Evolutionary conservation across 2,888 invertebrate species (phyloP).

Genomic region (Cerceris rybyensis): DNA sequence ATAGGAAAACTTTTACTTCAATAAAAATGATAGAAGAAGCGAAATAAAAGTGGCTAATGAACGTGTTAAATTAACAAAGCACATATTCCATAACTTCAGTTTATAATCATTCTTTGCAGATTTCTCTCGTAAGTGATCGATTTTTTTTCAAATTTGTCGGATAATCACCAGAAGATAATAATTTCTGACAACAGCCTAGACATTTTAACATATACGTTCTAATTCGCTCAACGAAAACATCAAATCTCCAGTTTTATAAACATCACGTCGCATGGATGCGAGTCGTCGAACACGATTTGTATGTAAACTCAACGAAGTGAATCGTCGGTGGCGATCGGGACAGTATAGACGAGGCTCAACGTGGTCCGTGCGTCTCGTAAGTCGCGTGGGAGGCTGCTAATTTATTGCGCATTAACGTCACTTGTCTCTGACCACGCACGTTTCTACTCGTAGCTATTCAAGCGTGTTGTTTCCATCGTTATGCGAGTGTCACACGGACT

Average conservation of each 20-base stretch:
- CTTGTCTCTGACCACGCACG: constrained; percentile 75
- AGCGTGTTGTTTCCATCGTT: constrained; percentile 41
- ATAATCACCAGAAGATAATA: too few relatives aligned
- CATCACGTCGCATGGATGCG: not conserved
- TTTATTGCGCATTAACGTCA: constrained; percentile 81
- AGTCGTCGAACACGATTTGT: not conserved
- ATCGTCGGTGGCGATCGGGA: constrained; percentile 11
- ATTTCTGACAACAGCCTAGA: too few relatives aligned
- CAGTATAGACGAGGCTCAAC: constrained; percentile 15
- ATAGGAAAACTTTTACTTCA: too few relatives aligned
- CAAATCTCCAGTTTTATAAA: not conserved
- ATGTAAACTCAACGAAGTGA: constrained; percentile 1
- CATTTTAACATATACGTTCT: too few relatives aligned
- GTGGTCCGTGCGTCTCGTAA: constrained; percentile 33
- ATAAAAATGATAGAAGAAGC: too few relatives aligned
- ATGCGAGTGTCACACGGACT: constrained; percentile 34
- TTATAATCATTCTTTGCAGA: too few relatives aligned
- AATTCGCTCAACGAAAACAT: too few relatives aligned
- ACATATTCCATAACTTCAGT: too few relatives aligned
- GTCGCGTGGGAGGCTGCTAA: constrained; percentile 77
- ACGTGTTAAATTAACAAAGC: too few relatives aligned
- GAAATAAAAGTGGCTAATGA: too few relatives aligned
- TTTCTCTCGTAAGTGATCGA: too few relatives aligned
- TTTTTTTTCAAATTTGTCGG: too few relatives aligned
- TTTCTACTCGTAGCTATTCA: constrained; percentile 41